These are phyloP conservation scores for Dascillus cervinus DNA, from an alignment of 2,888 invertebrate genomes.

Conservation along the genomic window DNA sequence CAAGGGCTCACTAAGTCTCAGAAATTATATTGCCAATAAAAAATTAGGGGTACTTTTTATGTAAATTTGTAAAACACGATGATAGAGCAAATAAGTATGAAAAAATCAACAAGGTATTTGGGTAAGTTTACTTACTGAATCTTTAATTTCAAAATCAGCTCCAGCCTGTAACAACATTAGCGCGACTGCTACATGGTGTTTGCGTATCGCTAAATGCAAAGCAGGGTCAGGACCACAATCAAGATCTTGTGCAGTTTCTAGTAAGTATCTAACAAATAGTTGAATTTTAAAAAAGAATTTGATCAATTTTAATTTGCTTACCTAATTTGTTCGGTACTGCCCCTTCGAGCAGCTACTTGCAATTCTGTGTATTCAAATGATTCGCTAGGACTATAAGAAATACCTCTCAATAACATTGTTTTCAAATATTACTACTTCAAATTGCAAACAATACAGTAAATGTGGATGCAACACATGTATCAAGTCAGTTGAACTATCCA, in stretches of 20 bases:
- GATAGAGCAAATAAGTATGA: too few relatives aligned
- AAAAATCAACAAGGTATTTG: too few relatives aligned
- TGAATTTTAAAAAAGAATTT: conserved; percentile 1
- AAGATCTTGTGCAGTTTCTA: conserved; percentile 37
- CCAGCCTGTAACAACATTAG: conserved; percentile 53
- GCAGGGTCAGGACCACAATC: conserved; percentile 46
- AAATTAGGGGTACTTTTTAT: too few relatives aligned
- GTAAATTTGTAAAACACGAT: too few relatives aligned
- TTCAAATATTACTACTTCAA: too few relatives aligned
- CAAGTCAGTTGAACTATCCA: too few relatives aligned
- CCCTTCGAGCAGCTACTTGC: conserved; percentile 34
- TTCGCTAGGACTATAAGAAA: conserved; percentile 32
- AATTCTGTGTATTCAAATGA: conserved; percentile 33
- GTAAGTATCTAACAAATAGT: conserved; percentile 30
- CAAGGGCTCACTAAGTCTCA: too few relatives aligned
- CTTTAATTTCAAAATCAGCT: conserved; percentile 49
- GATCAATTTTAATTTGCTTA: conserved; percentile 14
- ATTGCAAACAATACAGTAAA: too few relatives aligned
- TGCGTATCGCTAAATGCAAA: conserved; percentile 52
- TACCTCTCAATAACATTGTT: too few relatives aligned
- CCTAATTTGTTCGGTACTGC: conserved; percentile 34
- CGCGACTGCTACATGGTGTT: conserved; percentile 50
- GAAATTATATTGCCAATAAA: too few relatives aligned
- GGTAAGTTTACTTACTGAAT: conserved; percentile 40
- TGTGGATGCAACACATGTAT: too few relatives aligned